Evolutionary conservation across 2,888 invertebrate genomes (phyloP).

Genomic region (Epirrhoe tristata): DNA sequence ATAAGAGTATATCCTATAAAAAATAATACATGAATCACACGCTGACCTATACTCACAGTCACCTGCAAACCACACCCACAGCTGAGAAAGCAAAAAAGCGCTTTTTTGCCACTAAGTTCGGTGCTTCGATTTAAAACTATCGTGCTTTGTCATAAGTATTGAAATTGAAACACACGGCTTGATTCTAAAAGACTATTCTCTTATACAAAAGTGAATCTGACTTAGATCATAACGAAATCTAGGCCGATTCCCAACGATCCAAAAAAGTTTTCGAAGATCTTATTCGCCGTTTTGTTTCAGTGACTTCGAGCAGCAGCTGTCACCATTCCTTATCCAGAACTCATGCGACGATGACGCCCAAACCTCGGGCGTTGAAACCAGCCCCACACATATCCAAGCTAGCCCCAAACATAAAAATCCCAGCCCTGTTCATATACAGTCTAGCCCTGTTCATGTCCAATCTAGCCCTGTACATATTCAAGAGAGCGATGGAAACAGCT

Average conservation of each 20-base stretch:
- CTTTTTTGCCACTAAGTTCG: neutral
- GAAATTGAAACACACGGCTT: neutral
- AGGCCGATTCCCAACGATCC: neutral
- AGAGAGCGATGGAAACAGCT: slow-evolving; percentile 58
- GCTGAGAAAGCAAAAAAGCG: slow-evolving; percentile 2
- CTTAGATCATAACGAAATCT: neutral
- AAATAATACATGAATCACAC: slow-evolving; percentile 7
- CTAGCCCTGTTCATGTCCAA: slow-evolving; percentile 40
- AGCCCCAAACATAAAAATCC: slow-evolving; percentile 61
- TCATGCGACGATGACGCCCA: slow-evolving; percentile 70
- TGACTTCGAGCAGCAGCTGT: slow-evolving; percentile 85
- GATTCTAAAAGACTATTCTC: neutral
- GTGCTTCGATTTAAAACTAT: neutral
- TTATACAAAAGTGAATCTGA: neutral
- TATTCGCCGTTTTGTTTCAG: slow-evolving; percentile 54
- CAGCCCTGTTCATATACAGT: slow-evolving; percentile 37
- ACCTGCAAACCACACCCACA: slow-evolving; percentile 14
- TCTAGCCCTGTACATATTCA: slow-evolving; percentile 63
- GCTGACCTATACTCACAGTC: neutral
- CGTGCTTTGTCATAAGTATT: neutral
- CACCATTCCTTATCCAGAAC: slow-evolving; percentile 83
- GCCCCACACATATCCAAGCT: slow-evolving; percentile 29
- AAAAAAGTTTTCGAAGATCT: neutral
- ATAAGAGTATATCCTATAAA: slow-evolving; percentile 2
- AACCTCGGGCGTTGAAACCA: slow-evolving; percentile 60